These are phyloP conservation scores for Apteryx mantelli DNA, from an alignment of 2,113 vertebrate species.

Conservation along the genomic window DNA sequence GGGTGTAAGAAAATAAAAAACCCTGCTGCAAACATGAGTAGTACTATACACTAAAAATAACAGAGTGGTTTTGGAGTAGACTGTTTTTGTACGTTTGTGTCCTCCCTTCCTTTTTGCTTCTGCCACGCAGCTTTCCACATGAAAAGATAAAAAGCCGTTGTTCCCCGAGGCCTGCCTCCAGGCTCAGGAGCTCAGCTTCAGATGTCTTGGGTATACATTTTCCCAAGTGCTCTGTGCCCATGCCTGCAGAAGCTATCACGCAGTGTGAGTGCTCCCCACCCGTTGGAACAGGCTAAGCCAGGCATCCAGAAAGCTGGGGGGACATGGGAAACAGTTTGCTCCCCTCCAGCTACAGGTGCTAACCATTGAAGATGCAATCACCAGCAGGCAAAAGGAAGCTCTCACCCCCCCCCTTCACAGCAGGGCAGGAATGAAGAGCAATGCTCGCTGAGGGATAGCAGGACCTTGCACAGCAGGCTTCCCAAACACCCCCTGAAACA, in stretches of 20 bases:
- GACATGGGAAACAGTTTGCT: neutral
- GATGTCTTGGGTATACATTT: neutral
- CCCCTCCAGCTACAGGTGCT: neutral
- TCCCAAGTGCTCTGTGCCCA: rapidly evolving
- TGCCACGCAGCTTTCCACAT: neutral
- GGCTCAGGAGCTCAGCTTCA: neutral
- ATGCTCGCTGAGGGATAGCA: neutral
- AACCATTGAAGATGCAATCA: rapidly evolving
- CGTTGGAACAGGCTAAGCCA: neutral
- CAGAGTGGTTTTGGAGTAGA: neutral
- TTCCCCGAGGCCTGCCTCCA: neutral
- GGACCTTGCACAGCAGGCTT: neutral
- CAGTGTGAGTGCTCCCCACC: neutral
- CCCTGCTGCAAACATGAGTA: neutral
- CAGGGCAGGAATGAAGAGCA: rapidly evolving
- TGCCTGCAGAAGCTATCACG: neutral
- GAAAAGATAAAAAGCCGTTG: neutral
- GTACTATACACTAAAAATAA: neutral
- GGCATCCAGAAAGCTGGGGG: neutral
- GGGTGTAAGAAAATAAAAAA: neutral
- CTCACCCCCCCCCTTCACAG: rapidly evolving
- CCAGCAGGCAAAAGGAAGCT: neutral
- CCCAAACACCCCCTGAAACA: rapidly evolving
- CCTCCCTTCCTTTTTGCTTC: neutral
- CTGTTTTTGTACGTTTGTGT: neutral